phyloP scores from a whole-genome alignment of 2,888 invertebrate genomes.

The Frankliniella intonsa region DNA sequence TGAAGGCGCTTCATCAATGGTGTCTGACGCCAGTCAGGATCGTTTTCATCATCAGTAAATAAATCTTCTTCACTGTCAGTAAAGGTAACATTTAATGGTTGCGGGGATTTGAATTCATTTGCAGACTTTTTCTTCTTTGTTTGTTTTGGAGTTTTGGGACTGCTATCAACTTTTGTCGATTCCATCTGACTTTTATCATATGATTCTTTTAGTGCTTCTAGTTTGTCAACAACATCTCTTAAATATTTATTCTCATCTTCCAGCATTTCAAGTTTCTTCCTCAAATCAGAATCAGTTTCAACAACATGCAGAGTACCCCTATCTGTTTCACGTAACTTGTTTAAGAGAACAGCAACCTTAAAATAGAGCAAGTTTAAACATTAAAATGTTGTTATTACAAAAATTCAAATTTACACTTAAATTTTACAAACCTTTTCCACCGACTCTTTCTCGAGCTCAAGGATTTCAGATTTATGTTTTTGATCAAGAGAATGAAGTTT shows the following conservation, averaged over 20 bases:
- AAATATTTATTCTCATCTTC: background rate
- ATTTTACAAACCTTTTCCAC: conserved; percentile 22
- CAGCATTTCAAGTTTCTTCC: background rate
- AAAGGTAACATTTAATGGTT: background rate
- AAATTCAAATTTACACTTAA: background rate
- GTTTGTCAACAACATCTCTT: background rate
- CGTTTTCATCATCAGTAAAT: conserved; percentile 48
- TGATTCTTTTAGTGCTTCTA: no score
- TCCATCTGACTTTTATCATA: no score
- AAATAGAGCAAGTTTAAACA: background rate
- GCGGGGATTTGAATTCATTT: background rate
- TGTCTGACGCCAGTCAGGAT: conserved; percentile 68
- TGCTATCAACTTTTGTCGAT: no score
- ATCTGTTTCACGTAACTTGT: background rate
- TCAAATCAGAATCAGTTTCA: background rate
- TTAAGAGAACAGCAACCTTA: background rate
- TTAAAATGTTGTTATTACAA: background rate
- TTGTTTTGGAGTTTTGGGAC: no score
- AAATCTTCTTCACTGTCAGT: conserved; percentile 39
- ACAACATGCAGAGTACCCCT: background rate
- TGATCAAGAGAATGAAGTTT: conserved; percentile 33
- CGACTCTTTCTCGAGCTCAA: conserved; percentile 11
- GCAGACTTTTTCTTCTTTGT: background rate
- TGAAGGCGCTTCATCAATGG: conserved; percentile 55
- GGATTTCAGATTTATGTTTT: background rate